A percentile compares a stretch with the other conserved stretches of the same genome.
Evolutionary conservation across 2,113 vertebrate species (phyloP).

Genomic region (Serinus canaria): DNA sequence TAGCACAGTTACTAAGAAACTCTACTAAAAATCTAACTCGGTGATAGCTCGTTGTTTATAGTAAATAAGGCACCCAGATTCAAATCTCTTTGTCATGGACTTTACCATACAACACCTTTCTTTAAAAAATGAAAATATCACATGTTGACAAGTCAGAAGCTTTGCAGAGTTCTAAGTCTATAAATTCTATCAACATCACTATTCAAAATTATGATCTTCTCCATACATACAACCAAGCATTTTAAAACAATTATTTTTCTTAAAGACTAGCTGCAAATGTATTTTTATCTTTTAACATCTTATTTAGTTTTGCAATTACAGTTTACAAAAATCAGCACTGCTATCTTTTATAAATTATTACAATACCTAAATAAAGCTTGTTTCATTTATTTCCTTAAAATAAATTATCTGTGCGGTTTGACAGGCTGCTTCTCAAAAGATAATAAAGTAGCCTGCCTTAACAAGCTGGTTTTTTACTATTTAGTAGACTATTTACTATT

Average conservation of each 20-base stretch:
- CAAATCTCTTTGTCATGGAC: background rate
- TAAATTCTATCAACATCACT: background rate
- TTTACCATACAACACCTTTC: background rate
- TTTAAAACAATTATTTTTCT: background rate
- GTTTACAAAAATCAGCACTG: background rate
- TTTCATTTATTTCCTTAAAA: background rate
- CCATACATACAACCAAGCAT: background rate
- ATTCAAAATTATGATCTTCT: background rate
- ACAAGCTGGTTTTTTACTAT: background rate
- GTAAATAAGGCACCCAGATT: background rate
- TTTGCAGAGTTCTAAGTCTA: background rate
- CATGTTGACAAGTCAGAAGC: background rate
- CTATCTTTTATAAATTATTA: background rate
- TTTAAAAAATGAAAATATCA: background rate
- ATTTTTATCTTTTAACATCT: background rate
- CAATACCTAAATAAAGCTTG: background rate
- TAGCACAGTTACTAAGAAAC: background rate
- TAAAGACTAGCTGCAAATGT: background rate
- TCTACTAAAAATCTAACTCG: background rate
- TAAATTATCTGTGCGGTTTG: background rate
- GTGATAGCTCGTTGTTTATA: background rate
- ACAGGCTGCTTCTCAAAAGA: background rate
- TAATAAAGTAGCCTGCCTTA: background rate
- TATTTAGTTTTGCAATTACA: background rate
- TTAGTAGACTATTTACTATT: background rate